A percentile compares a stretch with the other conserved stretches of the same genome.
Evolutionary conservation across 1,140 invertebrate species (phyloP).

Genomic region (Streblospio benedicti): DNA sequence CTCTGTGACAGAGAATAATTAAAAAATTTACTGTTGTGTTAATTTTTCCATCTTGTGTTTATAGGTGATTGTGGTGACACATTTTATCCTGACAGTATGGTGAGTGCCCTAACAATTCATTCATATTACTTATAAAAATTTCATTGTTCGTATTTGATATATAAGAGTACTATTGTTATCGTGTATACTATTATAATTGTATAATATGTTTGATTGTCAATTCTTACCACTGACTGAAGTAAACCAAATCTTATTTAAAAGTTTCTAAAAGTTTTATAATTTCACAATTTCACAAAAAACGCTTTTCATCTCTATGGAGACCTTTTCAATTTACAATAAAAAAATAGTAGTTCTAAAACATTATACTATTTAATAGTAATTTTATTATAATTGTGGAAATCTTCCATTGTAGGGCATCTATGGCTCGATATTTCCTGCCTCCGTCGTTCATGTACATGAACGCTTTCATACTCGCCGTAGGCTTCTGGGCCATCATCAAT

Average conservation of each 20-base stretch:
- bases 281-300: background rate
- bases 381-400: background rate
- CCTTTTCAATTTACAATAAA: background rate
- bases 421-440: conserved; percentile 14
- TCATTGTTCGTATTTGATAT: no score
- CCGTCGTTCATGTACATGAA: conserved; percentile 28
- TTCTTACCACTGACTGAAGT: no score
- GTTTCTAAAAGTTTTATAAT: background rate
- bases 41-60: background rate
- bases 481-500: conserved; percentile 26
- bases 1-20: no score
- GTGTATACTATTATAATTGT: no score
- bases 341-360: background rate
- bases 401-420: conserved; percentile 24
- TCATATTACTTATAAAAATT: no score
- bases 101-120: no score
- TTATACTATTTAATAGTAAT: background rate
- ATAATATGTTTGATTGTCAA: no score
- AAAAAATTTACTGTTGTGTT: background rate
- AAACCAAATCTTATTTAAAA: no score
- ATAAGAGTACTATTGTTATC: no score
- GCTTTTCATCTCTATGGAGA: background rate
- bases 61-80: conserved; percentile 9
- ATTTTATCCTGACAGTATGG: conserved; percentile 14
- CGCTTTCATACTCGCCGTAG: conserved; percentile 24